Evolutionary conservation across 2,113 vertebrate genomes (phyloP).

Genomic region (Sus scrofa): DNA sequence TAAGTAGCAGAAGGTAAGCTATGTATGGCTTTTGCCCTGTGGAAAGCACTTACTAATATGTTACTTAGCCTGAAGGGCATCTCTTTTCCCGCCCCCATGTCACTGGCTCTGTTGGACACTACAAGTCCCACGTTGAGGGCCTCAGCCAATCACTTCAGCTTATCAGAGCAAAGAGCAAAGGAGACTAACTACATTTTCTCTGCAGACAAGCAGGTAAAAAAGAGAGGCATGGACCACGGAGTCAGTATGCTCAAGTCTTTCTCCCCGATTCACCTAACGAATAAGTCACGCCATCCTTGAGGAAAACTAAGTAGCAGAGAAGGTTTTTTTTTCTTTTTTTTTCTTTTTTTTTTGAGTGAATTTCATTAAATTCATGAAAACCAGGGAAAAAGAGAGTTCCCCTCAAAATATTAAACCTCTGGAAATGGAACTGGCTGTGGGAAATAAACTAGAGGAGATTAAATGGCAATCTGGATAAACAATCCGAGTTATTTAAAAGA

Average conservation of each 20-base stretch:
- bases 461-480: not conserved
- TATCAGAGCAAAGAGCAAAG: not conserved
- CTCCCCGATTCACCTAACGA: not conserved
- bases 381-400: not conserved
- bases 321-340: not conserved
- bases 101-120: not conserved
- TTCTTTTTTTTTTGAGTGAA: not conserved
- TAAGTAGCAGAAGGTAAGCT: not conserved
- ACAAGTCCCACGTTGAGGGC: not conserved
- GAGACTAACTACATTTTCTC: not conserved
- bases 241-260: not conserved
- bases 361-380: not conserved
- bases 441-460: not conserved
- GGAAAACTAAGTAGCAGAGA: not conserved
- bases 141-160: not conserved
- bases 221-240: not conserved
- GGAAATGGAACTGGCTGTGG: not conserved
- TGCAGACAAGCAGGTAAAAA: not conserved
- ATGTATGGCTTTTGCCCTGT: not conserved
- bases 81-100: not conserved
- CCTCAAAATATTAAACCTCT: not conserved
- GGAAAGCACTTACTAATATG: not conserved
- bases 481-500: not conserved
- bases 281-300: not conserved
- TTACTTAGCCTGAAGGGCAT: not conserved